Conservation (phyloP, 2,888 invertebrate genomes). For the Drosophila testacea region DNA sequence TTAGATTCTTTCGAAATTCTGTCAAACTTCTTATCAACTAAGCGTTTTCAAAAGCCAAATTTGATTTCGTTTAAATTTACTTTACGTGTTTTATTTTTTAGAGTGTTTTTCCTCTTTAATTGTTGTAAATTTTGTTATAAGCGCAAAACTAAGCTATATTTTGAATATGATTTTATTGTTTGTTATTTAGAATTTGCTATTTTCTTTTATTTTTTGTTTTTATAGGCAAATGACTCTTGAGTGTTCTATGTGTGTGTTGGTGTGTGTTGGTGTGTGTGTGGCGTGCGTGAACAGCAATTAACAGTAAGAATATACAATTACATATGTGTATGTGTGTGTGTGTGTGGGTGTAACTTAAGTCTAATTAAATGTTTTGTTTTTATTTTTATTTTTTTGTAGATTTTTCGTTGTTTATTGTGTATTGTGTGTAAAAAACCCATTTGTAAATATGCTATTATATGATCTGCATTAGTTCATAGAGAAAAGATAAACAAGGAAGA, state of each 20-base stretch:
- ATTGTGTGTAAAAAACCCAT: conserved; percentile 50
- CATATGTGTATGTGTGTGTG: conserved; percentile 23
- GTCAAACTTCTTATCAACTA: conserved; percentile 47
- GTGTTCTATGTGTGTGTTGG: conserved; percentile 33
- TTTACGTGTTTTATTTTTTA: conserved; percentile 35
- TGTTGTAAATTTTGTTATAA: conserved; percentile 59
- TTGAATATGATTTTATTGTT: conserved; percentile 19
- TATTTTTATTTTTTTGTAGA: conserved; percentile 23
- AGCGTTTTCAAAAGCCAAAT: conserved; percentile 22
- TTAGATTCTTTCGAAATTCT: conserved; percentile 42
- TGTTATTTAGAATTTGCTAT: conserved; percentile 41
- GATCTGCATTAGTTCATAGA: conserved; percentile 46
- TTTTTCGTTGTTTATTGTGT: conserved; percentile 33
- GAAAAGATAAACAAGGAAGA: conserved; percentile 57
- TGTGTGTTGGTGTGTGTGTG: conserved; percentile 37
- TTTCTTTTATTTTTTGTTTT: conserved; percentile 31
- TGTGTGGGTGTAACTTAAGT: conserved; percentile 48
- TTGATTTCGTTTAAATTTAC: not conserved
- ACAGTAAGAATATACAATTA: conserved; percentile 58
- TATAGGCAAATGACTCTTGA: conserved; percentile 58
- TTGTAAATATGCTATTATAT: conserved; percentile 49
- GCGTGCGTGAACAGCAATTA: conserved; percentile 70
- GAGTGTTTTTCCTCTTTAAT: conserved; percentile 2
- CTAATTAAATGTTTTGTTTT: conserved; percentile 43
- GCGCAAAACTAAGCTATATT: conserved; percentile 55